Percentiles rank a stretch among this genome's conserved stretches.
Conservation (phyloP, 2,113 vertebrate genomes). For the Poeciliopsis prolifica region DNA sequence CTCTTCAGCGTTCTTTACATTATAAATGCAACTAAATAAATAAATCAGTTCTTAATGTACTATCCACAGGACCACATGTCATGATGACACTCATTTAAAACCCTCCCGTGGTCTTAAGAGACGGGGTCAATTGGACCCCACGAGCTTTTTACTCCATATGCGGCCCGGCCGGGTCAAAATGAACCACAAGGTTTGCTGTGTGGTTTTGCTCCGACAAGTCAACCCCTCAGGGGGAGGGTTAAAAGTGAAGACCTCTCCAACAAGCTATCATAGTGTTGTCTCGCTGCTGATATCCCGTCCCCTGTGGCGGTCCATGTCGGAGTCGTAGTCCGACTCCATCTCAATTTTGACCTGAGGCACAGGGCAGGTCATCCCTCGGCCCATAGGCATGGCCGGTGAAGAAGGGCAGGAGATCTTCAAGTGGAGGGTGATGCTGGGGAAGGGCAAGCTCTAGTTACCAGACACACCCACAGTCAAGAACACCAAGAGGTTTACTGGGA, state of each 20-base stretch:
- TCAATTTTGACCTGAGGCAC: constrained; percentile 97
- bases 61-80: constrained; percentile 12
- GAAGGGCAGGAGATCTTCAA: constrained; percentile 96
- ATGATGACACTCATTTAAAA: constrained; percentile 21
- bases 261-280: constrained; percentile 84
- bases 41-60: constrained; percentile 17
- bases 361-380: constrained; percentile 79
- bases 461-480: constrained; percentile 47
- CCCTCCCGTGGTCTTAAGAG: no score
- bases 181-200: no score
- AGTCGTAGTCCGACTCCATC: constrained; percentile 93
- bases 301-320: constrained; percentile 81
- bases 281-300: constrained; percentile 85
- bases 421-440: constrained; percentile 92
- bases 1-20: constrained; percentile 41
- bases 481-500: constrained; percentile 4
- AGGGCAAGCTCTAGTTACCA: constrained; percentile 75
- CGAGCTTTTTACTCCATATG: no score
- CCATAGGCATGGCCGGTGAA: constrained; percentile 85
- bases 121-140: no score
- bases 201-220: no score
- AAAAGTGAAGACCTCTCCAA: neutral
- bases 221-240: no score
- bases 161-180: no score
- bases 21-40: constrained; percentile 41